A percentile compares a stretch with the other conserved stretches of the same genome.
Evolutionary conservation across 2,888 invertebrate species (phyloP).

Genomic region (Pristionchus japonicus): DNA sequence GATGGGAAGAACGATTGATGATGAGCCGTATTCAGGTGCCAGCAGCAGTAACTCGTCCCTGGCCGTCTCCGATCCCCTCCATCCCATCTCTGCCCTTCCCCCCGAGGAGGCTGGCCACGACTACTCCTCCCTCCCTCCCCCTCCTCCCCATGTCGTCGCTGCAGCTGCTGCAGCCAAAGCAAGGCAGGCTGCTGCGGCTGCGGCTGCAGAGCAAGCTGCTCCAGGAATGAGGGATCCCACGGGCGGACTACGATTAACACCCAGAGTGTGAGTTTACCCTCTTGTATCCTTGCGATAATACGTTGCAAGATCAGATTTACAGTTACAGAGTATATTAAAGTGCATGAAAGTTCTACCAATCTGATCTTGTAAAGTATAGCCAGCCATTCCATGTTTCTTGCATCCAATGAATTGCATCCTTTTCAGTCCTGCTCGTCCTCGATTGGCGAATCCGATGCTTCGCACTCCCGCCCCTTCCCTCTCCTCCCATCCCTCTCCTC

Average conservation of each 20-base stretch:
- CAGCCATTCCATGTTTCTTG: too few relatives aligned
- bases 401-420: too few relatives aligned
- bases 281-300: too few relatives aligned
- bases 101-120: slow-evolving; percentile 19
- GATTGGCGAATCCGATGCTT: not conserved
- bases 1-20: too few relatives aligned
- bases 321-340: too few relatives aligned
- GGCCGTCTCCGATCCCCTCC: not conserved
- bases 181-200: not conserved
- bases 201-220: not conserved
- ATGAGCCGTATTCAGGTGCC: not conserved
- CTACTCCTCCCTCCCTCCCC: not conserved
- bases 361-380: too few relatives aligned
- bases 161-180: not conserved
- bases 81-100: not conserved
- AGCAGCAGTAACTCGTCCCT: not conserved
- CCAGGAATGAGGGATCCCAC: not conserved
- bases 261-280: not conserved
- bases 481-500: not conserved
- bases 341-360: too few relatives aligned
- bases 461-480: not conserved
- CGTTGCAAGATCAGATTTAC: too few relatives aligned
- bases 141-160: not conserved
- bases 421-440: not conserved
- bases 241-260: not conserved